These are phyloP conservation scores for Vultur gryphus DNA, from an alignment of 2,797 vertebrate genomes.

Conservation along the genomic window DNA sequence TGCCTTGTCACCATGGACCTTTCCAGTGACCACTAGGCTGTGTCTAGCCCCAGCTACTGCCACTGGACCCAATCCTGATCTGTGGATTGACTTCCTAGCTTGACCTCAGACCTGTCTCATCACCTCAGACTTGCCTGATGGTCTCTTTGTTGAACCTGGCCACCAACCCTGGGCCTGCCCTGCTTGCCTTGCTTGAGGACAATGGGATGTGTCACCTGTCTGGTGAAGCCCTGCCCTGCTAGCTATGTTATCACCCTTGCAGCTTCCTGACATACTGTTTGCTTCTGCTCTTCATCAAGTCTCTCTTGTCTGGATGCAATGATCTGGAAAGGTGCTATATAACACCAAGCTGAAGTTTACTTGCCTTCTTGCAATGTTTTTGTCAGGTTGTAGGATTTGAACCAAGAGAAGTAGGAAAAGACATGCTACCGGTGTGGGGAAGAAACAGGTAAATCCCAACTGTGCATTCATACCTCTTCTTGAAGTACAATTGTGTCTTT, in stretches of 20 bases:
- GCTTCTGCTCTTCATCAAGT: background rate
- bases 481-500: background rate
- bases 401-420: background rate
- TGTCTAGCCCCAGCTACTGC: background rate
- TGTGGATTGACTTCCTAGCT: background rate
- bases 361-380: background rate
- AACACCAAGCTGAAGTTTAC: constrained; percentile 18
- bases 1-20: background rate
- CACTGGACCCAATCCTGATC: background rate
- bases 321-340: background rate
- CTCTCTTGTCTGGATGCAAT: background rate
- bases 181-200: background rate
- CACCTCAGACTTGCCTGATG: background rate
- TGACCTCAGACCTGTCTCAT: background rate
- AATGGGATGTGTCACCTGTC: background rate
- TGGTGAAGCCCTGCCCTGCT: background rate
- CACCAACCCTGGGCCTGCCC: background rate
- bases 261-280: background rate
- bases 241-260: background rate
- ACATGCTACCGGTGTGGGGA: background rate
- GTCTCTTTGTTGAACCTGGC: background rate
- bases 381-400: background rate
- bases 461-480: background rate
- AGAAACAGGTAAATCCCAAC: background rate
- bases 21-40: background rate